Evolutionary conservation across 2,113 vertebrate species (phyloP).

Genomic region (Romanogobio albipinnatus): DNA sequence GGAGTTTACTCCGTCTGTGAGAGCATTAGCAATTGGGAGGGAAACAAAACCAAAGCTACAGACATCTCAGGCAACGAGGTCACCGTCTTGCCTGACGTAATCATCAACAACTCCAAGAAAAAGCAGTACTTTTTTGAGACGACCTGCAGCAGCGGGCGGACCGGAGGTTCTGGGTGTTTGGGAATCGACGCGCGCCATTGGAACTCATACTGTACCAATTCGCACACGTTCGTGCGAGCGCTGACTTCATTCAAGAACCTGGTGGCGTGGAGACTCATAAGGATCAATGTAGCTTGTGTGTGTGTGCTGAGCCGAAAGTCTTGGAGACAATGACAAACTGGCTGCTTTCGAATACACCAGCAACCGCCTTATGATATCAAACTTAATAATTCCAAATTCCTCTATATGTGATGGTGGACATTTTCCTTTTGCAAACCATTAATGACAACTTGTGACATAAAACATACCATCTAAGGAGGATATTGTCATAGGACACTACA

Average conservation of each 20-base stretch:
- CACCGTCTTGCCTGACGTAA: conserved; percentile 90
- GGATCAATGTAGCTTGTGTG: conserved; percentile 94
- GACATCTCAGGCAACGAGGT: conserved; percentile 97
- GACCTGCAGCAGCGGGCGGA: conserved; percentile 81
- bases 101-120: conserved; percentile 91
- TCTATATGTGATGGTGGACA: background rate
- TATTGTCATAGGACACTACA: background rate
- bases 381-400: conserved; percentile 19
- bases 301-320: conserved; percentile 96
- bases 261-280: conserved; percentile 94
- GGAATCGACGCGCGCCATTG: conserved; percentile 94
- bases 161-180: conserved; percentile 83
- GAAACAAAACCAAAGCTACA: conserved; percentile 92
- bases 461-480: background rate
- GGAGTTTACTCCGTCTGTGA: conserved; percentile 97
- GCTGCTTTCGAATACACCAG: conserved; percentile 14
- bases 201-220: conserved; percentile 98
- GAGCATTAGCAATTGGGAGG: conserved; percentile 93
- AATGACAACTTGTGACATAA: conserved; percentile 10
- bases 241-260: conserved; percentile 90
- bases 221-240: conserved; percentile 94
- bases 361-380: conserved; percentile 30
- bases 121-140: conserved; percentile 99
- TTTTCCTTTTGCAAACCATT: conserved; percentile 20
- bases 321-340: conserved; percentile 76